Evolutionary conservation across 1,140 invertebrate species (phyloP).

Genomic region (Nymphalis io): DNA sequence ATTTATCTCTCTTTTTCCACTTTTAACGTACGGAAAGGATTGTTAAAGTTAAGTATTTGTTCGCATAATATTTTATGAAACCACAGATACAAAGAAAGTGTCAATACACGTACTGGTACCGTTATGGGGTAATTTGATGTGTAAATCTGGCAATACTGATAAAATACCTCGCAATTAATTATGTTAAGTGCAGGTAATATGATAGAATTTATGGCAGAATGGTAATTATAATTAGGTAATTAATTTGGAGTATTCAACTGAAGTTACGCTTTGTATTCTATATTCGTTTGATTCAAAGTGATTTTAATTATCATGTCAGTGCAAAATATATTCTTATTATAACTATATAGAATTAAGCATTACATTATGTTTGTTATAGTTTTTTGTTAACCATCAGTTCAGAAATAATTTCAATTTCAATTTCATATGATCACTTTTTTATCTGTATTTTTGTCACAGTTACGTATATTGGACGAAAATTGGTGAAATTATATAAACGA

Average conservation of each 20-base stretch:
- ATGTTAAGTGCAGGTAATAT: slow-evolving; percentile 20
- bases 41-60: no score
- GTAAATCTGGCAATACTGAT: background rate
- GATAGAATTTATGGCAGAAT: slow-evolving; percentile 8
- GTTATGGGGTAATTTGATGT: background rate
- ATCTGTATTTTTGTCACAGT: no score
- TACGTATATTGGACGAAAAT: no score
- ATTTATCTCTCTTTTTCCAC: no score
- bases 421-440: no score
- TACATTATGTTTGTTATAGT: background rate
- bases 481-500: no score
- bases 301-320: slow-evolving; percentile 7
- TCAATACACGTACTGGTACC: background rate
- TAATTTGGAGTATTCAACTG: slow-evolving; percentile 9
- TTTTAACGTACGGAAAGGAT: no score
- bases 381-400: background rate
- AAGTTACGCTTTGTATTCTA: slow-evolving; percentile 7
- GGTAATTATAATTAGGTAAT: slow-evolving; percentile 15
- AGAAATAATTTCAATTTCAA: no score
- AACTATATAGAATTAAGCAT: background rate
- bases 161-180: slow-evolving; percentile 17
- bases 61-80: no score
- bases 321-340: background rate
- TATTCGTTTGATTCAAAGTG: background rate
- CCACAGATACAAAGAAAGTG: no score